Percentiles rank a stretch among this genome's conserved stretches.
phyloP scores from a whole-genome alignment of 2,797 vertebrate genomes.

The Prunella strophiata region DNA sequence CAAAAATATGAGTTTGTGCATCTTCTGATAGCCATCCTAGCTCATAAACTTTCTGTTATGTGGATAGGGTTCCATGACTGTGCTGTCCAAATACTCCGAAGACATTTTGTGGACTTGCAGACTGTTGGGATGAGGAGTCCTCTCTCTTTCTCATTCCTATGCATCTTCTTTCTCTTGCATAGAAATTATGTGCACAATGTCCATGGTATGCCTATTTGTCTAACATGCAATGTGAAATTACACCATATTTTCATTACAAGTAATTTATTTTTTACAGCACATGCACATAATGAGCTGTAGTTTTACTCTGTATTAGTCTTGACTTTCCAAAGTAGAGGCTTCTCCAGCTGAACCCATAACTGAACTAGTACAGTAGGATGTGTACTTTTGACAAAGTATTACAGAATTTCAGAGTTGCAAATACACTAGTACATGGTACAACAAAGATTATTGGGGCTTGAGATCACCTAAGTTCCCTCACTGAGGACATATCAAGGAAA shows the following conservation, averaged over 20 bases:
- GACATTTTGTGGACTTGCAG: not conserved
- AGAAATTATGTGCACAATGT: not conserved
- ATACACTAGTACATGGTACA: not conserved
- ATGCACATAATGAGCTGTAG: not conserved
- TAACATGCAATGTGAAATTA: not conserved
- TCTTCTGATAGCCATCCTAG: not conserved
- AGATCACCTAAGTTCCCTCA: not conserved
- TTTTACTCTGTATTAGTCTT: not conserved
- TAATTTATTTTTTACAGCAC: not conserved
- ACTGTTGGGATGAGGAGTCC: not conserved
- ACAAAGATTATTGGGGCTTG: not conserved
- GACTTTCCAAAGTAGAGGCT: not conserved
- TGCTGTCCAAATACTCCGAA: not conserved
- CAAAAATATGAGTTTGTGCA: not conserved
- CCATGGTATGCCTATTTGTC: not conserved
- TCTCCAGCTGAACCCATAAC: not conserved
- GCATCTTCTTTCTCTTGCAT: accelerated
- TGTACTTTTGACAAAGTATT: not conserved
- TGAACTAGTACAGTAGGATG: not conserved
- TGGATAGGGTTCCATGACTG: not conserved
- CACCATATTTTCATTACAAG: not conserved
- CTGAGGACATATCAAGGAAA: not conserved
- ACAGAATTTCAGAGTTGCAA: not conserved
- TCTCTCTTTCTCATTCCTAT: not conserved
- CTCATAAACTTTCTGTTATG: not conserved